Conservation (phyloP, 2,113 vertebrate species). For the Limanda limanda region DNA sequence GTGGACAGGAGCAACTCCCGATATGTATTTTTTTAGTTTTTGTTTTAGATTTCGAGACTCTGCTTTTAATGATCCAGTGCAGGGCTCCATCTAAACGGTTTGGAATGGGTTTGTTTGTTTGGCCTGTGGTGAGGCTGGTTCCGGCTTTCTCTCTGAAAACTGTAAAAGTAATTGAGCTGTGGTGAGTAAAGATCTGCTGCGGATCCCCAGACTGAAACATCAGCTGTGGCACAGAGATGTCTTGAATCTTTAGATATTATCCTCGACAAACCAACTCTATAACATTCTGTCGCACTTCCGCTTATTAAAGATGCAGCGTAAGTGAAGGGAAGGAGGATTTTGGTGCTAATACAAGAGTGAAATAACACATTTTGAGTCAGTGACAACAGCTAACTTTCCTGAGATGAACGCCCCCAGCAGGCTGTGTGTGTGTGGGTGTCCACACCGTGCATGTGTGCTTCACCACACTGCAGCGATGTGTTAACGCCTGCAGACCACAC, state of each 20-base stretch:
- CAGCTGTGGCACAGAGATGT: too few species aligned
- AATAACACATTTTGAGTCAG: neutral
- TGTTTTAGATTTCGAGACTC: neutral
- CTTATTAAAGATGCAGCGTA: neutral
- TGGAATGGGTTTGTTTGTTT: too few species aligned
- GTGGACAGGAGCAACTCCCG: neutral
- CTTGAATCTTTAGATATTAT: neutral
- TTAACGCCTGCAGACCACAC: slow-evolving; percentile 31
- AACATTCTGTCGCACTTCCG: neutral
- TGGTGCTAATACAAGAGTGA: neutral
- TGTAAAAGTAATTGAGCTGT: too few species aligned
- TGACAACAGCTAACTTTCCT: neutral
- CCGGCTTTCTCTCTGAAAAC: too few species aligned
- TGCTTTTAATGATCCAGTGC: neutral
- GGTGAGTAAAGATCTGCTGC: too few species aligned
- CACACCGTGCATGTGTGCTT: neutral
- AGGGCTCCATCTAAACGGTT: too few species aligned
- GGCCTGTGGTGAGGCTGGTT: too few species aligned
- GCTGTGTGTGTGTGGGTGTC: slow-evolving; percentile 16
- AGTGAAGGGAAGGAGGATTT: neutral
- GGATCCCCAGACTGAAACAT: too few species aligned
- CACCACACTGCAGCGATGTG: neutral
- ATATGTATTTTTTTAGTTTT: neutral
- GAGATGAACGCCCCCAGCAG: slow-evolving; percentile 16
- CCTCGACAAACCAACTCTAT: neutral